phyloP scores from a whole-genome alignment of 2,888 invertebrate genomes.

The Clepsis dumicolana region DNA sequence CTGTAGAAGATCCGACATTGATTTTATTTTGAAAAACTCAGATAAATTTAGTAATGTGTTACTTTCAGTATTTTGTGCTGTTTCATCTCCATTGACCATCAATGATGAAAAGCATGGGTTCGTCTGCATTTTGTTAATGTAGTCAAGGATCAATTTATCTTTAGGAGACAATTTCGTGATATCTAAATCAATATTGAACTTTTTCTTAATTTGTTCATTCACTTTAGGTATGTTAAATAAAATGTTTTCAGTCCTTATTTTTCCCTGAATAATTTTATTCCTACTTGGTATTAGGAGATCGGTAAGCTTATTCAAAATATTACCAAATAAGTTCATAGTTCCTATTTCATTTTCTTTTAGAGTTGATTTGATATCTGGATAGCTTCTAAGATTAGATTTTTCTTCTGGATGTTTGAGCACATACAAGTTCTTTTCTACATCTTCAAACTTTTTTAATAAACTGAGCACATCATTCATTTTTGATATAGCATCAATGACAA shows the following conservation, averaged over 20 bases:
- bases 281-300: slow-evolving; percentile 68
- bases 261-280: slow-evolving; percentile 57
- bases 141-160: slow-evolving; percentile 74
- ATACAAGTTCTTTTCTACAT: slow-evolving; percentile 59
- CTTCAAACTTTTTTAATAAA: slow-evolving; percentile 70
- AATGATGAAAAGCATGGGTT: slow-evolving; percentile 64
- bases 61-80: slow-evolving; percentile 61
- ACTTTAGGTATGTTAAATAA: slow-evolving; percentile 53
- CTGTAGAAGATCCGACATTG: slow-evolving; percentile 69
- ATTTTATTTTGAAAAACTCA: slow-evolving; percentile 75
- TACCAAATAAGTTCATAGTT: slow-evolving; percentile 66
- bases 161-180: slow-evolving; percentile 63
- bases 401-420: slow-evolving; percentile 50
- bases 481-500: slow-evolving; percentile 56
- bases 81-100: slow-evolving; percentile 48
- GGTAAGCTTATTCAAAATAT: slow-evolving; percentile 69
- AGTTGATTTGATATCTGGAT: slow-evolving; percentile 15
- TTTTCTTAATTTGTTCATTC: slow-evolving; percentile 56
- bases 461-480: slow-evolving; percentile 69
- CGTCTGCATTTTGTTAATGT: slow-evolving; percentile 65
- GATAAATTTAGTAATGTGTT: slow-evolving; percentile 71
- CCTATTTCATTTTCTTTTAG: slow-evolving; percentile 54
- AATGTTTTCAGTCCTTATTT: slow-evolving; percentile 56
- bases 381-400: slow-evolving; percentile 9
- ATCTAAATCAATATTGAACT: slow-evolving; percentile 58